Percentiles rank a stretch among this genome's conserved stretches.
Evolutionary conservation across 2,888 invertebrate species (phyloP).

Genomic region (Pecten maximus): DNA sequence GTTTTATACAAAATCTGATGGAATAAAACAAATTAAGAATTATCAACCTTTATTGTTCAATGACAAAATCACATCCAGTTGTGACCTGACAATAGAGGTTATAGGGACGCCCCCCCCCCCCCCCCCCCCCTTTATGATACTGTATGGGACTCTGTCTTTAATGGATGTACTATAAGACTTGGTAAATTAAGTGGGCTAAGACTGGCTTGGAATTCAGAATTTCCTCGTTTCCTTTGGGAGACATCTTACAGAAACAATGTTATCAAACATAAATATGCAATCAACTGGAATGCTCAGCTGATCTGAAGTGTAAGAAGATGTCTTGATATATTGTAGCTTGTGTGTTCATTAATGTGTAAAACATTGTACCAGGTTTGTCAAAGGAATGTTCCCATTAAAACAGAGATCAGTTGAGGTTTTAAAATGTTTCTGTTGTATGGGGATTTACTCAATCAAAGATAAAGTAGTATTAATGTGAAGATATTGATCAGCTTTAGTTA

Average conservation of each 20-base stretch:
- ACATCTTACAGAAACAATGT: background rate
- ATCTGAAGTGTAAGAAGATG: background rate
- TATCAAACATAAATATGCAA: background rate
- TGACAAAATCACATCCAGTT: too few relatives aligned
- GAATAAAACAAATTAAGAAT: too few relatives aligned
- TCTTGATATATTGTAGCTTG: background rate
- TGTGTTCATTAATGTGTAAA: background rate
- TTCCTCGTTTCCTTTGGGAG: background rate
- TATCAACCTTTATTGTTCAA: too few relatives aligned
- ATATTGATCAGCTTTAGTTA: background rate
- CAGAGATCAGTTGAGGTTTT: background rate
- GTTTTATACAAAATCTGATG: too few relatives aligned
- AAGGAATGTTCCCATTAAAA: background rate
- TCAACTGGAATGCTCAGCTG: background rate
- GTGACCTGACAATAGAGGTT: too few relatives aligned
- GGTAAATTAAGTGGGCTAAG: too few relatives aligned
- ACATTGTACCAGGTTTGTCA: background rate
- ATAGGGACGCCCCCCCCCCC: too few relatives aligned
- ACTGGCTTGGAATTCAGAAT: too few relatives aligned
- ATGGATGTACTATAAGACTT: too few relatives aligned
- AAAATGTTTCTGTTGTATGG: background rate
- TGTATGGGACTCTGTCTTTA: too few relatives aligned
- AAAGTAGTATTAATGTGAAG: background rate
- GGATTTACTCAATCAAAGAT: background rate
- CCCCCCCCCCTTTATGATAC: too few relatives aligned